phyloP scores from a whole-genome alignment of 2,113 vertebrate species.

The Chionomys nivalis region DNA sequence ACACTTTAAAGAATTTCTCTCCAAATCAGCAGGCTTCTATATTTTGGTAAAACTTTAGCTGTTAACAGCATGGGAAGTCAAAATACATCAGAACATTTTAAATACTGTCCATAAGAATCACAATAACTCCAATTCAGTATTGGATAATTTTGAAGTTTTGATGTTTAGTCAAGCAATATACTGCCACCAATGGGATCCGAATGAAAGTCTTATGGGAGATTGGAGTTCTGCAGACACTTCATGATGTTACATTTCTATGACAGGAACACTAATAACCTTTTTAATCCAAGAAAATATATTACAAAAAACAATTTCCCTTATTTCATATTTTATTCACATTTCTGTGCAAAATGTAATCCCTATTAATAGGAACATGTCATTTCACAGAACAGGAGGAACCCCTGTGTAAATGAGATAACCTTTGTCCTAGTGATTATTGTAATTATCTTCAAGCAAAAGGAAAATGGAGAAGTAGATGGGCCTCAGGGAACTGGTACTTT shows the following conservation, averaged over 20 bases:
- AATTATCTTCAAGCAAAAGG: neutral
- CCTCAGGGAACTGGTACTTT: neutral
- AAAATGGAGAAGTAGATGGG: neutral
- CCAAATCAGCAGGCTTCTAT: neutral
- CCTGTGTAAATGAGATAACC: neutral
- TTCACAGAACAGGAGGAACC: neutral
- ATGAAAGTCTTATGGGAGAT: neutral
- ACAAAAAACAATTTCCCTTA: neutral
- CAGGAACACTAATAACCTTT: neutral
- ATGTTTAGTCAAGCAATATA: neutral
- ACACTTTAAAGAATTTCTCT: neutral
- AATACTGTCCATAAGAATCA: neutral
- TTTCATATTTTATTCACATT: neutral
- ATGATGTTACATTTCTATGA: neutral
- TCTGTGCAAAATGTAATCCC: neutral
- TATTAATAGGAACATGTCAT: neutral
- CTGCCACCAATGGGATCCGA: neutral
- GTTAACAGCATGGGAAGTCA: neutral
- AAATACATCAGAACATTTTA: neutral
- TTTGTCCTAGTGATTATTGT: neutral
- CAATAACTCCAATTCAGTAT: neutral
- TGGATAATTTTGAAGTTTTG: too few relatives aligned
- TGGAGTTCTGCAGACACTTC: neutral
- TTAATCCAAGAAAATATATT: neutral
- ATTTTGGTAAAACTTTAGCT: neutral